These are phyloP conservation scores for Amazona vittata DNA, from an alignment of 2,113 vertebrate genomes.

Conservation along the genomic window DNA sequence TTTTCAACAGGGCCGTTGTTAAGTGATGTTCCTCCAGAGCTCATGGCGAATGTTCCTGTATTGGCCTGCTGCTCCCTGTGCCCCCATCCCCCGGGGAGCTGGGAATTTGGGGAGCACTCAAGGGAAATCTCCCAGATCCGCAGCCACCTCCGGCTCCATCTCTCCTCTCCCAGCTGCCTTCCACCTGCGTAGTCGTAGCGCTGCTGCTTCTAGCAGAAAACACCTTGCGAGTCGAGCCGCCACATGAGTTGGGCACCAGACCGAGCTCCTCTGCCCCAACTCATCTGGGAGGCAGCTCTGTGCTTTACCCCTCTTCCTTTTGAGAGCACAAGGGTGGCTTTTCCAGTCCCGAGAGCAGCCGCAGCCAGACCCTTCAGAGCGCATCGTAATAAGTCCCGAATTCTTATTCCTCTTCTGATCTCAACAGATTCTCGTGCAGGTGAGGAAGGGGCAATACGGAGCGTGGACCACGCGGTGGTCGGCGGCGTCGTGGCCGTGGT, in stretches of 20 bases:
- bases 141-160: neutral
- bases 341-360: neutral
- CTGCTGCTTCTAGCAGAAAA: conserved; percentile 10
- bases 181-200: neutral
- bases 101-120: neutral
- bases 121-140: neutral
- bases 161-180: neutral
- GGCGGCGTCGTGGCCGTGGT: conserved; percentile 98
- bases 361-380: neutral
- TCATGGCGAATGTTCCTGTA: rapidly evolving
- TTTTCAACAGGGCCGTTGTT: neutral
- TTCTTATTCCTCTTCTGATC: conserved; percentile 64
- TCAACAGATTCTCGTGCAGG: conserved; percentile 92
- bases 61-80: neutral
- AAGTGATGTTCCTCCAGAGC: neutral
- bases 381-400: neutral
- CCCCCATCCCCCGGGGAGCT: neutral
- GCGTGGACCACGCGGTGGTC: conserved; percentile 96
- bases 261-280: conserved; percentile 17
- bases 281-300: conserved; percentile 38
- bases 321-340: conserved; percentile 29
- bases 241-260: conserved; percentile 45
- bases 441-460: conserved; percentile 85
- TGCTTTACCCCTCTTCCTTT: conserved; percentile 25
- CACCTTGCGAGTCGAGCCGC: neutral